A percentile compares a stretch with the other conserved stretches of the same genome.
Evolutionary conservation across 1,140 invertebrate genomes (phyloP).

Genomic region (Drosophila ohnishii): DNA sequence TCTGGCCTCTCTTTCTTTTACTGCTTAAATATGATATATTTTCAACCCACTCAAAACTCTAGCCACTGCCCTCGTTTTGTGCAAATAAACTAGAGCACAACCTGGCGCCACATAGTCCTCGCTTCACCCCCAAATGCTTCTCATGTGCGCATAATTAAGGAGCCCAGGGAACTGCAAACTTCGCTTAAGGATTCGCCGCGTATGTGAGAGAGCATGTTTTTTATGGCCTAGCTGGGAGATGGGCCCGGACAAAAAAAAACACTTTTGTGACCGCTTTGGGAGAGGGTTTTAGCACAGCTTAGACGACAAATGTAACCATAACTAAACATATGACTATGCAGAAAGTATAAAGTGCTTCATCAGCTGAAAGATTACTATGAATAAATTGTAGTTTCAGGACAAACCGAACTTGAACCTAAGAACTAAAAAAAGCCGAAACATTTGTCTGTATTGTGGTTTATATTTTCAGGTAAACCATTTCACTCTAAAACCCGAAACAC

Average conservation of each 20-base stretch:
- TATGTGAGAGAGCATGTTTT: constrained; percentile 7
- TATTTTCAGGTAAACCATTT: neutral
- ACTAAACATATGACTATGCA: constrained; percentile 13
- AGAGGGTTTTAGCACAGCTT: constrained; percentile 4
- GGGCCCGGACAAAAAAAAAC: neutral
- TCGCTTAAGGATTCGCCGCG: constrained; percentile 24
- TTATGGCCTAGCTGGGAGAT: constrained; percentile 36
- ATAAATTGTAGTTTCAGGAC: neutral
- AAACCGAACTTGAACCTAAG: neutral
- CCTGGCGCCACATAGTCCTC: constrained; percentile 19
- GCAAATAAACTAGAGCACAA: constrained; percentile 18
- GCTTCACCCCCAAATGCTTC: constrained; percentile 26
- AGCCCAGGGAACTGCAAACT: constrained; percentile 15
- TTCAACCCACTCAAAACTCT: constrained; percentile 14
- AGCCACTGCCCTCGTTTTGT: constrained; percentile 10
- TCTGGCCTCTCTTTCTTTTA: neutral
- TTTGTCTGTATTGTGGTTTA: too few species aligned
- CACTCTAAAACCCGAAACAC: too few species aligned
- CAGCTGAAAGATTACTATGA: constrained; percentile 9
- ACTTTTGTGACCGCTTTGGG: constrained; percentile 20
- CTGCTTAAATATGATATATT: neutral
- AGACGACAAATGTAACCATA: constrained; percentile 3
- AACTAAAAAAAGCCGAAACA: neutral
- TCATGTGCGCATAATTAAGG: constrained; percentile 60
- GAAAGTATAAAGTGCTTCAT: constrained; percentile 10